These are phyloP conservation scores for Pygoscelis adeliae DNA, from an alignment of 2,113 vertebrate genomes.

Conservation along the genomic window DNA sequence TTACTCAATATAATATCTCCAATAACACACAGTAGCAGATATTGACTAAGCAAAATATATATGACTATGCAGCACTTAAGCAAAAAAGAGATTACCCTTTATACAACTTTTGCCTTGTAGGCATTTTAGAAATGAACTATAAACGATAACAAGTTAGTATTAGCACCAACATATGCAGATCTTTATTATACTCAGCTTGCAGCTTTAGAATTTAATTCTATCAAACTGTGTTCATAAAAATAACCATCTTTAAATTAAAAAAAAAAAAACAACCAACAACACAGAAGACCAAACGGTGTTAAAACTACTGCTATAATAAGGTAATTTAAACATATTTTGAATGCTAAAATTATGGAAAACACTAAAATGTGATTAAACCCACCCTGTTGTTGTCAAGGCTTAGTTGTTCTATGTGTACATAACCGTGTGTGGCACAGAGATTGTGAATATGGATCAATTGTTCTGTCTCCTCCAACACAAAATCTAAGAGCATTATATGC, in stretches of 20 bases:
- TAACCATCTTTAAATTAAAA: not conserved
- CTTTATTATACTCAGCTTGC: not conserved
- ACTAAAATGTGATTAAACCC: not conserved
- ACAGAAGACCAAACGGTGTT: not conserved
- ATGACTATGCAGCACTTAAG: not conserved
- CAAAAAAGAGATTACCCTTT: not conserved
- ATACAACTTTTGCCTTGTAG: not conserved
- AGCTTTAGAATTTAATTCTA: not conserved
- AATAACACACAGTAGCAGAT: not conserved
- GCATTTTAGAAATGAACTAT: not conserved
- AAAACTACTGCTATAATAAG: not conserved
- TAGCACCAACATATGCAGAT: not conserved
- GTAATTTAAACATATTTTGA: not conserved
- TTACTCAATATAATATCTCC: not conserved
- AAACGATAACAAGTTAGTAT: not conserved
- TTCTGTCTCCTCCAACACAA: not conserved
- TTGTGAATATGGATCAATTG: not conserved
- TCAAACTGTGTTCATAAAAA: not conserved
- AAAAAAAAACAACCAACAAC: not conserved
- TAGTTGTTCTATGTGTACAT: not conserved
- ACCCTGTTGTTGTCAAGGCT: not conserved
- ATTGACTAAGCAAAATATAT: not conserved
- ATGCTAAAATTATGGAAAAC: not conserved
- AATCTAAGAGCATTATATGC: not conserved
- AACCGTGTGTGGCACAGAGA: accelerated